These are phyloP conservation scores for Bimastos eiseni DNA, from an alignment of 2,888 invertebrate genomes.

Conservation along the genomic window DNA sequence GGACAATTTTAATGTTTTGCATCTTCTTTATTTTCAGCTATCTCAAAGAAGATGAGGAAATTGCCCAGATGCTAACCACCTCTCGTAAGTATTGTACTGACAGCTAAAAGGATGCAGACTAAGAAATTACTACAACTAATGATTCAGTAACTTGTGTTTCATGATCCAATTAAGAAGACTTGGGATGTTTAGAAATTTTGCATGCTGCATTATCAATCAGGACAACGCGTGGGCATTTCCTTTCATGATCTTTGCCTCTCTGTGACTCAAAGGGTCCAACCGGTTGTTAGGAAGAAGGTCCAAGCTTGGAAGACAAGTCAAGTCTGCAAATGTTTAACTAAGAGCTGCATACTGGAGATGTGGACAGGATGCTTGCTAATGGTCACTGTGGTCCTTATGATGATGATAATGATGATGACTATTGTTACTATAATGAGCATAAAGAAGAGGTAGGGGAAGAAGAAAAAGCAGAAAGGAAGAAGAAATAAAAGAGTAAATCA, in stretches of 20 bases:
- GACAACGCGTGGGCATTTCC: not conserved
- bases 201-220: not conserved
- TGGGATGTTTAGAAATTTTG: not conserved
- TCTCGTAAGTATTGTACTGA: not conserved
- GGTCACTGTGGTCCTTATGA: not conserved
- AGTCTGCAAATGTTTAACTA: not conserved
- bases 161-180: not conserved
- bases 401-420: not conserved
- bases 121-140: not conserved
- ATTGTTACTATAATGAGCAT: conserved; percentile 31
- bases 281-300: too few relatives aligned
- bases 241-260: not conserved
- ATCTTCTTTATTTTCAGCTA: not conserved
- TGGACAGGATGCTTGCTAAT: not conserved
- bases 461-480: not conserved
- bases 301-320: not conserved
- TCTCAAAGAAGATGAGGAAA: conserved; percentile 18
- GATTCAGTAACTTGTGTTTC: not conserved
- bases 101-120: not conserved
- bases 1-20: not conserved
- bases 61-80: conserved; percentile 1
- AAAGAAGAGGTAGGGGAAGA: conserved; percentile 31
- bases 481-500: too few relatives aligned
- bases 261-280: not conserved
- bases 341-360: not conserved